A percentile compares a stretch with the other conserved stretches of the same genome.
Conservation (phyloP, 2,888 invertebrate genomes). For the Cynaeus angustus region DNA sequence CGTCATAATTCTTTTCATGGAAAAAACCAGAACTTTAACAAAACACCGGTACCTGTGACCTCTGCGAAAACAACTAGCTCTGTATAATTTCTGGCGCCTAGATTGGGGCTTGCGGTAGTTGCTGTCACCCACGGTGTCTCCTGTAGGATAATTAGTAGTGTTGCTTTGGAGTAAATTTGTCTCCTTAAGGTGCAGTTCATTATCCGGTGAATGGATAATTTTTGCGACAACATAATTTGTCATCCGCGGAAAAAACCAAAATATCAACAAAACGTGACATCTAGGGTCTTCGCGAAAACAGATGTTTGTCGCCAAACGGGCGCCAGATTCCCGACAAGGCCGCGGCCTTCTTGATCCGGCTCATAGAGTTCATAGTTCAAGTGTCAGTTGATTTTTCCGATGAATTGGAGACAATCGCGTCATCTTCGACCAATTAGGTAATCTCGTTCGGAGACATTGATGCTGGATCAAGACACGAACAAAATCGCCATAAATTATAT, state of each 20-base stretch:
- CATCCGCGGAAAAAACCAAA: not conserved
- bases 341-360: conserved; percentile 37
- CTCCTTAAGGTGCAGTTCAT: too few relatives aligned
- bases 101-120: too few relatives aligned
- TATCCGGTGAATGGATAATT: too few relatives aligned
- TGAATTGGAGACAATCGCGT: not conserved
- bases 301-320: conserved; percentile 22
- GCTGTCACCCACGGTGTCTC: too few relatives aligned
- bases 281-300: conserved; percentile 4
- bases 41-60: too few relatives aligned
- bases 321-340: conserved; percentile 39
- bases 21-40: too few relatives aligned
- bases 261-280: not conserved
- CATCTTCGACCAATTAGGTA: conserved; percentile 6
- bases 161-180: too few relatives aligned
- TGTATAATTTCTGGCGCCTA: too few relatives aligned
- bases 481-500: not conserved
- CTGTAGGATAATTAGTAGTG: too few relatives aligned
- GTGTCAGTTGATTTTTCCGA: conserved; percentile 18
- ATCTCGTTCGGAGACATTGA: conserved; percentile 3
- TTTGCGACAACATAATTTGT: not conserved
- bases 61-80: too few relatives aligned
- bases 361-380: conserved; percentile 30
- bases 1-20: too few relatives aligned
- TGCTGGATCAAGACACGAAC: not conserved